Percentiles rank a stretch among this genome's conserved stretches.
These are phyloP conservation scores for Myotis findleyi DNA, from an alignment of 2,797 vertebrate genomes.

Conservation along the genomic window DNA sequence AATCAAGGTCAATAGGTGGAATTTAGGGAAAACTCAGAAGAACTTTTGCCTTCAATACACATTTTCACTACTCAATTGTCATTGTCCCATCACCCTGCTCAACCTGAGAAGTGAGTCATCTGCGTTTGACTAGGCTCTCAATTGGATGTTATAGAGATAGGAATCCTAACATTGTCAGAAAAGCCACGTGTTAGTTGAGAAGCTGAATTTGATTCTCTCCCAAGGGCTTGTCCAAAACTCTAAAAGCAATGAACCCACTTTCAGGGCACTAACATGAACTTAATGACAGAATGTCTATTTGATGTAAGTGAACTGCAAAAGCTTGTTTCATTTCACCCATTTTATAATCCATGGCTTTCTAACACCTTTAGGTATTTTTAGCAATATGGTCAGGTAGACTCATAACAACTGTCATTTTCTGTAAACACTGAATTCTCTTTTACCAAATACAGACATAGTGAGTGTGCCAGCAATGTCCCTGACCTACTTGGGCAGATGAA, in stretches of 20 bases:
- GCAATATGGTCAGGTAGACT: conserved; percentile 39
- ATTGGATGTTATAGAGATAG: neutral
- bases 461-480: neutral
- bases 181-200: conserved; percentile 3
- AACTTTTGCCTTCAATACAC: neutral
- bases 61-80: neutral
- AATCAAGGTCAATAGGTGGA: neutral
- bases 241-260: neutral
- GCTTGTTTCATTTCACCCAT: neutral
- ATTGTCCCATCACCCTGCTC: neutral
- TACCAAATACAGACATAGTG: neutral
- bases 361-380: conserved; percentile 56
- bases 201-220: conserved; percentile 33
- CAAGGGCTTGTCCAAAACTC: conserved; percentile 49
- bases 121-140: neutral
- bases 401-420: conserved; percentile 55
- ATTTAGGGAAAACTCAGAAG: neutral
- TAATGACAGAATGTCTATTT: conserved; percentile 25
- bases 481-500: conserved; percentile 37
- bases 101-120: neutral
- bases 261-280: neutral
- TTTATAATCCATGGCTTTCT: neutral
- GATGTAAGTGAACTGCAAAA: neutral
- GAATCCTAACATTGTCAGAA: conserved; percentile 24
- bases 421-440: conserved; percentile 29